Evolutionary conservation across 2,797 vertebrate species (phyloP), one percentile per base, ranked within the genome.

Genomic region (Ambastaia sidthimunki): DNA sequence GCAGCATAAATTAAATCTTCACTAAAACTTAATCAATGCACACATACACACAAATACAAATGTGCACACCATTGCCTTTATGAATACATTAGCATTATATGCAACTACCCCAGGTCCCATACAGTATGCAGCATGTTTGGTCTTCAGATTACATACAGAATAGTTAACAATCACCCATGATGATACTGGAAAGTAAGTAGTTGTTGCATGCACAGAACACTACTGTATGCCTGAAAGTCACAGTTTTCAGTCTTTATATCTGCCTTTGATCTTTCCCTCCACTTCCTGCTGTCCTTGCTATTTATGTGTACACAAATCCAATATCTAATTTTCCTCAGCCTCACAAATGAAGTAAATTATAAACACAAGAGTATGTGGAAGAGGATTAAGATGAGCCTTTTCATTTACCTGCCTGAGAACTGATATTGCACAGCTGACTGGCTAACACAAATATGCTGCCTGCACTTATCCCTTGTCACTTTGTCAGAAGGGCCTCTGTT

Each of bases 341-440:
- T 55, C 28, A 67, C 19, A 76, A 67, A 66, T 67, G 0, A 67
- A 31, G 15, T n/a, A 15, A 76, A 76, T 76, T 34, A 67, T 55
- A 67, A 76, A 55, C 28, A 15, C 13, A n/a, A 12, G 11, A 57
- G 19, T 7, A n/a, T 55, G 62, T 54, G 62, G 48, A 31, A 18
- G 62, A 55, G 31, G 74, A 76, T 60, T 67, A 67, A 55, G 11
- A 57, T 10, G 47, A 63, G 52, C 34, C 52, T 37, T 76, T 76
- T 68, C 37, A 68, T 76, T 68, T 57, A 68, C 48, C 16, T 28
- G 18, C 55, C 52, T 67, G 34, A 44, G 11, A 67, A 76, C 47
- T 2, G 41, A 63, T 34, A 75, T 66, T 54, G 9, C 60, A 66
- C 48, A 54, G 60, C 73, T 62, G 59, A 62, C 59, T 62, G 25